phyloP scores from a whole-genome alignment of 92 coral and sea anemone genomes.

The Ricordea florida region DNA sequence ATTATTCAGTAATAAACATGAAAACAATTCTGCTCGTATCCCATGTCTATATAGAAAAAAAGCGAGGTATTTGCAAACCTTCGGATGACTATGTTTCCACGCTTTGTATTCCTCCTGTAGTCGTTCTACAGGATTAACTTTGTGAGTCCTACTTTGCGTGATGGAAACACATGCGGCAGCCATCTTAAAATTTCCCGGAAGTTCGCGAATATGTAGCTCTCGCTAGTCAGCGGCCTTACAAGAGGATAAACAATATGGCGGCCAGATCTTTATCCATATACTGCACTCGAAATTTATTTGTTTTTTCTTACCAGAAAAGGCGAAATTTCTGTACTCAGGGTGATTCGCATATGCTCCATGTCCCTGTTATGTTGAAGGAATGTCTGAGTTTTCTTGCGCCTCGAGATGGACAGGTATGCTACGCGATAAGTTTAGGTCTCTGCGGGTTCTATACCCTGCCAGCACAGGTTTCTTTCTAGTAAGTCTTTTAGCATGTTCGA shows the following conservation, averaged over 20 bases:
- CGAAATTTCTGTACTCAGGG: conserved; percentile 63
- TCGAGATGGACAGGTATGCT: conserved; percentile 75
- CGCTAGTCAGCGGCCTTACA: neutral
- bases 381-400: conserved; percentile 82
- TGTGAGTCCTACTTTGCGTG: neutral
- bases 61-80: conserved; percentile 18
- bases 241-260: conserved; percentile 59
- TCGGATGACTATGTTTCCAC: conserved; percentile 82
- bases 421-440: too few species aligned
- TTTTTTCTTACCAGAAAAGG: conserved; percentile 53
- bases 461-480: too few species aligned
- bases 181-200: conserved; percentile 58
- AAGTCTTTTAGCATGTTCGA: too few species aligned
- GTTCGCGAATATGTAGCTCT: neutral
- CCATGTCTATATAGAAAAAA: neutral
- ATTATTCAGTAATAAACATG: too few species aligned
- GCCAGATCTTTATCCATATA: conserved; percentile 36
- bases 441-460: neutral
- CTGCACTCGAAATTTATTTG: conserved; percentile 59
- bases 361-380: conserved; percentile 84
- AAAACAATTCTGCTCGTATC: too few species aligned
- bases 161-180: too few species aligned
- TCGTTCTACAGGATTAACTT: conserved; percentile 78
- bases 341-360: conserved; percentile 71
- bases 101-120: conserved; percentile 86